Percentiles rank a stretch among this genome's conserved stretches.
phyloP scores from a whole-genome alignment of 2,113 vertebrate species.

The Tiliqua scincoides region DNA sequence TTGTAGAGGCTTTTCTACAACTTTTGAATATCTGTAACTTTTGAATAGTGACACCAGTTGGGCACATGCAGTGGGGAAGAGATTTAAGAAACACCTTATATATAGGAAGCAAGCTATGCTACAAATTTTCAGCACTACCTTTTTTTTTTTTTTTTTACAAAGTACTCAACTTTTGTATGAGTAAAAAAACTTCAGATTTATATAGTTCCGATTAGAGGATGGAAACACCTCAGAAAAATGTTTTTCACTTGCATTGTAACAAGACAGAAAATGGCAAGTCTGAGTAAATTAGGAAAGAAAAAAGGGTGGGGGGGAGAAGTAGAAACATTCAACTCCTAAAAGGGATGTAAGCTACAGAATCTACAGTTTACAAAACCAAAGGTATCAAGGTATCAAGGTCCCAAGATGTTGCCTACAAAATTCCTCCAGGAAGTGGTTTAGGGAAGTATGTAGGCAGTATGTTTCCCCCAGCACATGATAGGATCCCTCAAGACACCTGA shows the following conservation, averaged over 20 bases:
- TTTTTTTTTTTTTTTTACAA: conserved; percentile 43
- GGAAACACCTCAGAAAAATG: conserved; percentile 12
- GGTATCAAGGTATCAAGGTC: background rate
- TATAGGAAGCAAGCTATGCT: conserved; percentile 39
- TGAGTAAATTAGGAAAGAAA: conserved; percentile 7
- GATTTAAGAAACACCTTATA: background rate
- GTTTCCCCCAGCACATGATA: background rate
- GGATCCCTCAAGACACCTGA: background rate
- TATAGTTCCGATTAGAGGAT: no score
- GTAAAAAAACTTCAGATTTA: conserved; percentile 41
- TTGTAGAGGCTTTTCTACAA: conserved; percentile 31
- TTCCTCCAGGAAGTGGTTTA: background rate
- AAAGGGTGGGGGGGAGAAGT: conserved; percentile 33
- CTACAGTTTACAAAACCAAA: conserved; percentile 19
- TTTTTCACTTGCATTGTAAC: background rate
- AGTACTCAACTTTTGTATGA: conserved; percentile 14
- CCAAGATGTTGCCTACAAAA: background rate
- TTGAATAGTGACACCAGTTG: background rate
- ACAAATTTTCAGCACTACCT: conserved; percentile 42
- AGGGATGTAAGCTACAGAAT: background rate
- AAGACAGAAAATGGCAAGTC: background rate
- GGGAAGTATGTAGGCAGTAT: background rate
- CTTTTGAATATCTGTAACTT: background rate
- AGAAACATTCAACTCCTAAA: conserved; percentile 22
- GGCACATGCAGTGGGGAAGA: background rate